Evolutionary conservation across 2,113 vertebrate species (phyloP), one percentile per base, ranked within the genome.

Genomic region (Anolis carolinensis): DNA sequence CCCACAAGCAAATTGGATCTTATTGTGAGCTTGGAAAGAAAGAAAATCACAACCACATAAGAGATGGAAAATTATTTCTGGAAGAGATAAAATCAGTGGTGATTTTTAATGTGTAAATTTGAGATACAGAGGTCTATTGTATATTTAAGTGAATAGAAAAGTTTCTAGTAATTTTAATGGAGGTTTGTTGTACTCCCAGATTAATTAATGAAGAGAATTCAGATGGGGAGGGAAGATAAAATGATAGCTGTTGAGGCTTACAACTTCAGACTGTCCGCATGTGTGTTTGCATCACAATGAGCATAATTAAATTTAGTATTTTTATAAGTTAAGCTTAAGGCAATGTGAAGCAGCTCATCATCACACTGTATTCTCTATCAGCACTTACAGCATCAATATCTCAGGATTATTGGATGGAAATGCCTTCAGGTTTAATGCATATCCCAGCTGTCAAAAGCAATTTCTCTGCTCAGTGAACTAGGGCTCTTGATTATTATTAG

Each of bases 381-480:
- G 44, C 79, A 13, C 59, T 88, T 82, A 25, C 73, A 73, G 83
- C 71, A 81, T 75, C 81, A 25, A 72, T 62, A 63, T 87, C 70
- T 72, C 39, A 27, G 76, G 32, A 85, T 71, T 36, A 20, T 30
- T 86, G 48, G 30, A 6, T 84, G 87, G 78, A 90, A 87, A 75
- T 92, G 87, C 90, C 91, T 90, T 87, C 32, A 89, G 89, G 91
- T 32, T 75, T 78, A 84, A 63, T 72, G 84, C 88, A 82, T 92
- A 87, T 90, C 91, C 81, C 10, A 82, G 72, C 83, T 94, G 92
- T 94, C 94, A 93, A 70, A 92, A 93, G 36, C 72, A 74, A 95
- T 94, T 94, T 88, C 89, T 50, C 87, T 87, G 85, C 79, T 94
- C 87, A 80, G 81, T 95, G 90, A 92, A 82, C 90, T 93, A 87